Base-by-base conservation (phyloP, 1,140 invertebrate species). In the Drosophila equinoxialis region DNA sequence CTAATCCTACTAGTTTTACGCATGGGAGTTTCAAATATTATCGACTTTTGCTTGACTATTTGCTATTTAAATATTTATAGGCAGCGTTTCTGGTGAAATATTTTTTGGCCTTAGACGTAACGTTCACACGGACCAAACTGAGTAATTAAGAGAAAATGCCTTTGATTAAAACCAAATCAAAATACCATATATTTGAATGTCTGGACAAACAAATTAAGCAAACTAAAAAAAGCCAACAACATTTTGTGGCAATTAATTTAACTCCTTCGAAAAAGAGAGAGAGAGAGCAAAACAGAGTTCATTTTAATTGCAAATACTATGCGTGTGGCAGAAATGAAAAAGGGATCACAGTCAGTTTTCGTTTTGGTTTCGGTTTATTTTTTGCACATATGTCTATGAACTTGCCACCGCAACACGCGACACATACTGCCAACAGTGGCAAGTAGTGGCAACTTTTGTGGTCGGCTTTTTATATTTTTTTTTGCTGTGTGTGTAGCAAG, bases 381-480 rank as follows among this genome's bases (percentile, higher is more conserved):
- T 42, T 51, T 63, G 57, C 45, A 48, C 45, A 48, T 83, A 62
- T 69, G 59, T 82, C 75, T 65, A 77, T 83, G 84, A 86, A 86
- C 83, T 87, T 86, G 83, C 83, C 65, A 83, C 84, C 73, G 83
- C 84, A 87, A 87, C 83, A 86, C 83, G 83, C 83, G 80, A 86
- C 57, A 45, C 77, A 51, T 61, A 67, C 63, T 68, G 73, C 81
- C 54, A 71, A 45, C 73, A 13, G 10, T 39, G 37, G 10, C 37
- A 39, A 59, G 26, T 62, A 76, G 74, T 62, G 71, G 63, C 68
- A 68, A 65, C 58, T 57, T n/a, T 42, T 37, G 57, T 65, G 37
- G 48, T 64, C 55, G 17, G 17, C 45, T 74, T n/a, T 65, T 51
- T 41, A 26, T 42, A 30, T 61, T 17, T 23, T 39, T 62, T 2